Percentiles rank a stretch among this genome's conserved stretches.
Evolutionary conservation across 1,140 invertebrate species (phyloP).

Genomic region (Drosophila malerkotliana): DNA sequence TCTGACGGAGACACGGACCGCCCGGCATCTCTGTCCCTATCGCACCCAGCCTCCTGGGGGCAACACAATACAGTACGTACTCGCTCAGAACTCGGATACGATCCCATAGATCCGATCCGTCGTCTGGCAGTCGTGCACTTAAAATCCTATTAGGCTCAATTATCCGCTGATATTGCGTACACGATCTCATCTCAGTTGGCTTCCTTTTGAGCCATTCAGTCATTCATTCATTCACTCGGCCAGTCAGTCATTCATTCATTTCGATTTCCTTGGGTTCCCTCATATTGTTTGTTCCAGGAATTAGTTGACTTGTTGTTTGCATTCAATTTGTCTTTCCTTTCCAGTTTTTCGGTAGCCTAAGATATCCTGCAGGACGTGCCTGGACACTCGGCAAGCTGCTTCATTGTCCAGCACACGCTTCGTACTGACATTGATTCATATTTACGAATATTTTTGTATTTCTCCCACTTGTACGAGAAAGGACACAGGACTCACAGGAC

Average conservation of each 20-base stretch:
- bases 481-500: conserved; percentile 38
- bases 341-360: conserved; percentile 56
- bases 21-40: conserved; percentile 36
- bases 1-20: conserved; percentile 28
- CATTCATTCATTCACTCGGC: conserved; percentile 38
- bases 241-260: conserved; percentile 1
- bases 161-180: conserved; percentile 83
- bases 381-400: conserved; percentile 62
- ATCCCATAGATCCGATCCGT: conserved; percentile 43
- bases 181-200: conserved; percentile 74
- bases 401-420: conserved; percentile 73
- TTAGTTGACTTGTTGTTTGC: conserved; percentile 66
- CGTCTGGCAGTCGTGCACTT: conserved; percentile 62
- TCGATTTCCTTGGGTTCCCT: conserved; percentile 2
- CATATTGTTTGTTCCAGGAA: conserved; percentile 51
- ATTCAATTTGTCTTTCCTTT: conserved; percentile 76
- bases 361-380: conserved; percentile 61
- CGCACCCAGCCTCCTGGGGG: conserved; percentile 57
- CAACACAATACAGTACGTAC: conserved; percentile 59
- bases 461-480: conserved; percentile 64
- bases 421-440: conserved; percentile 78
- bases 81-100: conserved; percentile 56
- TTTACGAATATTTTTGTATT: conserved; percentile 44
- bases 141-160: conserved; percentile 83
- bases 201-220: conserved; percentile 47